These are phyloP conservation scores for Anastrepha obliqua DNA, from an alignment of 1,140 invertebrate genomes.

Conservation along the genomic window DNA sequence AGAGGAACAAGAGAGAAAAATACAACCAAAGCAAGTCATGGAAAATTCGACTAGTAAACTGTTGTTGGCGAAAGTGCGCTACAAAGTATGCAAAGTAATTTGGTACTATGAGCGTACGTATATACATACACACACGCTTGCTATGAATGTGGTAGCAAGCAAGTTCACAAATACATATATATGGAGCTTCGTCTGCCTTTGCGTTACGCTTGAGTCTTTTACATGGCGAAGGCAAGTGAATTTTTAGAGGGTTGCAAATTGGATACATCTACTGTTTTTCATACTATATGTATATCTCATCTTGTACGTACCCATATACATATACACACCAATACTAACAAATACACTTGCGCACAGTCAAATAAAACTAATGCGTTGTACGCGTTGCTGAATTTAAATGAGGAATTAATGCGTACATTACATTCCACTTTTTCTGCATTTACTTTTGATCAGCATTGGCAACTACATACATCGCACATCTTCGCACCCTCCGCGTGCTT, in stretches of 20 bases:
- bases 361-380: slow-evolving; percentile 71
- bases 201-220: background rate
- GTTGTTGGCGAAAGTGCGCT: slow-evolving; percentile 13
- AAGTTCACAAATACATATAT: slow-evolving; percentile 9
- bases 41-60: background rate
- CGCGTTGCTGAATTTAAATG: slow-evolving; percentile 74
- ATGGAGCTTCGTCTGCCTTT: slow-evolving; percentile 38
- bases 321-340: background rate
- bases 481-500: background rate
- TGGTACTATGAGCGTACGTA: background rate
- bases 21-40: background rate
- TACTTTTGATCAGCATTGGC: slow-evolving; percentile 50
- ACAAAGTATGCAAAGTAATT: slow-evolving; percentile 30
- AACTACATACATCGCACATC: background rate
- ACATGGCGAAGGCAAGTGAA: background rate
- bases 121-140: background rate
- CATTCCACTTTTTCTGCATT: slow-evolving; percentile 57
- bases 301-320: background rate
- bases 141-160: background rate
- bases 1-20: background rate
- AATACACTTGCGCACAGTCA: slow-evolving; percentile 20
- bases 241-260: slow-evolving; percentile 22
- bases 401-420: slow-evolving; percentile 70
- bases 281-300: background rate
- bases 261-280: background rate